Evolutionary conservation across 2,797 vertebrate species (phyloP).

Genomic region (Clarias platycephalus): DNA sequence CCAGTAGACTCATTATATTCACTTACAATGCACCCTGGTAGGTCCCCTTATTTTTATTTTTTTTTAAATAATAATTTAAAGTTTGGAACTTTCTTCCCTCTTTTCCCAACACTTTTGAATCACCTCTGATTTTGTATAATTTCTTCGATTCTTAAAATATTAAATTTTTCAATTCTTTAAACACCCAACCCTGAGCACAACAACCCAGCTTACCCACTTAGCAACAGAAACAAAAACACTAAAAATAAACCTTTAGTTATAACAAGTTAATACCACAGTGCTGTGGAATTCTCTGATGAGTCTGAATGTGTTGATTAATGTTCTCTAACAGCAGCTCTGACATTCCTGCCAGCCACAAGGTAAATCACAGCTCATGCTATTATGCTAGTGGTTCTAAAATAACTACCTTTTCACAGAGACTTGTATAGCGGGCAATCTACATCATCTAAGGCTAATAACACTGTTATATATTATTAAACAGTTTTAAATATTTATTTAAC

Average conservation of each 20-base stretch:
- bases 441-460: not conserved
- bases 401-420: not conserved
- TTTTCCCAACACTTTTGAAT: not conserved
- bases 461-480: not conserved
- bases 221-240: not conserved
- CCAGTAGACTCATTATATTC: not conserved
- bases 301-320: constrained; percentile 1
- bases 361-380: not conserved
- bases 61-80: not conserved
- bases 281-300: not conserved
- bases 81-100: not conserved
- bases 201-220: not conserved
- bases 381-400: not conserved
- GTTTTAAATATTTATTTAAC: not conserved
- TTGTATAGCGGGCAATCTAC: not conserved
- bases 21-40: not conserved
- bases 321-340: constrained; percentile 1
- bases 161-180: not conserved
- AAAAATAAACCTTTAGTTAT: constrained; percentile 1
- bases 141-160: not conserved
- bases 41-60: not conserved
- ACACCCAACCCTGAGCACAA: not conserved
- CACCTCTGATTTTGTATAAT: not conserved
- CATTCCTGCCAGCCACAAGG: not conserved
- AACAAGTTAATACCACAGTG: not conserved